Evolutionary conservation across 1,140 invertebrate genomes (phyloP).

Genomic region (Trichomalopsis sarcophagae): DNA sequence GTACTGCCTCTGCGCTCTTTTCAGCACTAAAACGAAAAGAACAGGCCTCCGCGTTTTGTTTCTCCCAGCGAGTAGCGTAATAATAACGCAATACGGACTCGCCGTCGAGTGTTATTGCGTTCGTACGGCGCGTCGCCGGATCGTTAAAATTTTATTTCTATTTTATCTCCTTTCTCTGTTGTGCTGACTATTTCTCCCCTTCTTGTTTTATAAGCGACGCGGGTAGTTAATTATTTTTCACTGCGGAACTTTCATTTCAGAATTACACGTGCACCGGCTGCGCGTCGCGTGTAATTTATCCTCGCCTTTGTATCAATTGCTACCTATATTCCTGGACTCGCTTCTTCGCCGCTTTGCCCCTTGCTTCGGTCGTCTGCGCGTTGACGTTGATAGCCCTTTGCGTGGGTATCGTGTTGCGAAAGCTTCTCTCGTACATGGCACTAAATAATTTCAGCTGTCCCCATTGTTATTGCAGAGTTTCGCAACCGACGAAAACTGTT

Average conservation of each 20-base stretch:
- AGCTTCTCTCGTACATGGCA: too few species aligned
- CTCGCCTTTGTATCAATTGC: not conserved
- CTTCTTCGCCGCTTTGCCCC: not conserved
- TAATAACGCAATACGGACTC: not conserved
- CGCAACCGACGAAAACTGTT: too few species aligned
- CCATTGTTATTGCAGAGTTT: too few species aligned
- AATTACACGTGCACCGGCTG: not conserved
- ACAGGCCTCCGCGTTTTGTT: not conserved
- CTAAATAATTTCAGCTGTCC: too few species aligned
- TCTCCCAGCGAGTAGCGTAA: not conserved
- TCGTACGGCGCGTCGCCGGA: not conserved
- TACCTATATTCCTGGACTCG: not conserved
- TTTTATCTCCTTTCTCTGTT: not conserved
- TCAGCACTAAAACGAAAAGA: not conserved
- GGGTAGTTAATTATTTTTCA: slow-evolving; percentile 34
- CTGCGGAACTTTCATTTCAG: slow-evolving; percentile 13
- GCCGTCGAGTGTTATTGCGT: not conserved
- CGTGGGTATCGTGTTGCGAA: too few species aligned
- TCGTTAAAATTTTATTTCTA: slow-evolving; percentile 35
- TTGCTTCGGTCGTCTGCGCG: not conserved
- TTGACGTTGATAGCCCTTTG: too few species aligned
- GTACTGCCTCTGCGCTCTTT: not conserved
- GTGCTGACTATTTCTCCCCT: not conserved
- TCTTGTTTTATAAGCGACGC: not conserved
- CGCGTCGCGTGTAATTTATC: slow-evolving; percentile 19